phyloP scores from a whole-genome alignment of 2,797 vertebrate genomes.

The Smutsia temminckii region DNA sequence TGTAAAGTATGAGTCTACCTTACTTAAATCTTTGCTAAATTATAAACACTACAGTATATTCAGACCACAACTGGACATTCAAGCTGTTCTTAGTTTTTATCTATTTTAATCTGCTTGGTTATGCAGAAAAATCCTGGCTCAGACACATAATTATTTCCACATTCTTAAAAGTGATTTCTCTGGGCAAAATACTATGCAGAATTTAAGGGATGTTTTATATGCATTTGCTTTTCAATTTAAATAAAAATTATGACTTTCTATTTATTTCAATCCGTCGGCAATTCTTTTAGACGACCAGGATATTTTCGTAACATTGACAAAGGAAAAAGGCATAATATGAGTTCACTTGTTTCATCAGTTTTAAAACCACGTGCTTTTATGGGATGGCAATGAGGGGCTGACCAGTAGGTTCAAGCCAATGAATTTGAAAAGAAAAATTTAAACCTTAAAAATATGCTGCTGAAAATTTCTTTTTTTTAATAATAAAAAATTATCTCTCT shows the following conservation, averaged over 20 bases:
- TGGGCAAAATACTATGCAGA: not conserved
- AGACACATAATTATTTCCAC: not conserved
- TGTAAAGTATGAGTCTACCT: not conserved
- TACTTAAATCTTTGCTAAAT: not conserved
- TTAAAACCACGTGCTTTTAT: not conserved
- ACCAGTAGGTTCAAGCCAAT: not conserved
- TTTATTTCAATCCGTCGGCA: constrained; percentile 11
- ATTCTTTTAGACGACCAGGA: not conserved
- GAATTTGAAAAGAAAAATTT: not conserved
- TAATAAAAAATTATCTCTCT: not conserved
- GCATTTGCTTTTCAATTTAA: constrained; percentile 26
- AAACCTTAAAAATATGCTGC: constrained; percentile 55
- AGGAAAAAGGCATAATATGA: not conserved
- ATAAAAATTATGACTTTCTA: not conserved
- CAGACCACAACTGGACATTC: not conserved
- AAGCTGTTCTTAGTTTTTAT: not conserved
- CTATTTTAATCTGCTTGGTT: not conserved
- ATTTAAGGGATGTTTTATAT: not conserved
- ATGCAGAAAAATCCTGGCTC: not conserved
- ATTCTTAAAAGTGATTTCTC: not conserved
- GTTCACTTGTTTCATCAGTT: constrained; percentile 24
- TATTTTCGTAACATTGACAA: constrained; percentile 45
- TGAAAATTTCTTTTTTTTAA: constrained; percentile 5
- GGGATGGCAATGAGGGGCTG: not conserved
- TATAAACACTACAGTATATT: not conserved